A percentile compares a stretch with the other conserved stretches of the same genome.
phyloP scores from a whole-genome alignment of 1,140 invertebrate genomes.

The Carposina sasakii region DNA sequence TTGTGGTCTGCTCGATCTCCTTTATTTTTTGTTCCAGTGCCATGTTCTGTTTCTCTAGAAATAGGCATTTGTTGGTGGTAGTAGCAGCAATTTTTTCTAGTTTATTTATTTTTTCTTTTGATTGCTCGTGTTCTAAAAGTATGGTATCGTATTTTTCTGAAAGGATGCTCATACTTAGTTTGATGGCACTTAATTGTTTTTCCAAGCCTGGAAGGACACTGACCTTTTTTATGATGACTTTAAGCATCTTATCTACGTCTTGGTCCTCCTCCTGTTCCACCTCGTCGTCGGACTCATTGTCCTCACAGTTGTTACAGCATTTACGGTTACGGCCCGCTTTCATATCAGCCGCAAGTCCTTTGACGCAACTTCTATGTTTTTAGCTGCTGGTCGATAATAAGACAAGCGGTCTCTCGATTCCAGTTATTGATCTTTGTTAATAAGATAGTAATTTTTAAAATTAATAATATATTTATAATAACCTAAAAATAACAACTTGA shows the following conservation, averaged over 20 bases:
- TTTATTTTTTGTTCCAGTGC: conserved; percentile 16
- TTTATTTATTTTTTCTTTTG: conserved; percentile 14
- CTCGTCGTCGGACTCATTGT: conserved; percentile 10
- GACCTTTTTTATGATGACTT: conserved; percentile 2
- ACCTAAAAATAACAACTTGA: no score
- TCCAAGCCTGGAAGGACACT: not conserved
- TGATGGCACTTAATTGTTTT: conserved; percentile 13
- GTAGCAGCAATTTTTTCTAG: conserved; percentile 16
- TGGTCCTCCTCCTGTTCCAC: not conserved
- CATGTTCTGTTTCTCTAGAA: conserved; percentile 16
- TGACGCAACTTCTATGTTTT: conserved; percentile 21
- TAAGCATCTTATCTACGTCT: not conserved
- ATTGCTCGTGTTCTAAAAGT: conserved; percentile 13
- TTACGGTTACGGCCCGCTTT: conserved; percentile 12
- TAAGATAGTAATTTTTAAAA: no score
- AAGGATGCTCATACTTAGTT: conserved; percentile 12
- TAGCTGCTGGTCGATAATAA: no score
- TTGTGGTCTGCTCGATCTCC: conserved; percentile 14
- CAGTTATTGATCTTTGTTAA: no score
- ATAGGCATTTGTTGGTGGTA: conserved; percentile 18
- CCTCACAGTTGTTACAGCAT: conserved; percentile 21
- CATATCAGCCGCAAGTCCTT: conserved; percentile 18
- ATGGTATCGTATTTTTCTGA: conserved; percentile 20
- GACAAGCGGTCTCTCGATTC: no score
- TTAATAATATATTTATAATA: no score